A percentile compares a stretch with the other conserved stretches of the same genome.
Evolutionary conservation across 2,113 vertebrate species (phyloP).

Genomic region (Semicossyphus pulcher): DNA sequence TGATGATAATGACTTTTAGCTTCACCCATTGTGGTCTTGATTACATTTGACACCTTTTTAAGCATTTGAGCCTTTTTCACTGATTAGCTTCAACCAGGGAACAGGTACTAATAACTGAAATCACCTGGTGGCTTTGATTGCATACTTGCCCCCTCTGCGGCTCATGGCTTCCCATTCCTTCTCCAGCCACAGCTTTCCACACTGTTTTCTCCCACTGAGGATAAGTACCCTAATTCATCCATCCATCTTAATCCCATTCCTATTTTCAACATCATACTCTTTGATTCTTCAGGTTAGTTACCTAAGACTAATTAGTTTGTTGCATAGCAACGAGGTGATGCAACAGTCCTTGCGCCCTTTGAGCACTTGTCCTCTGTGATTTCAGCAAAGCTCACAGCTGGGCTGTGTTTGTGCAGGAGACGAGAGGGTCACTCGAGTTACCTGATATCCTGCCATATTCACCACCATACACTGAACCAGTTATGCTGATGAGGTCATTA

Average conservation of each 20-base stretch:
- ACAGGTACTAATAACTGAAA: slow-evolving; percentile 28
- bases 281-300: slow-evolving; percentile 37
- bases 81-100: slow-evolving; percentile 24
- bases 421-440: not conserved
- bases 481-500: slow-evolving; percentile 55
- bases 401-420: slow-evolving; percentile 27
- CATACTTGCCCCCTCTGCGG: not conserved
- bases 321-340: slow-evolving; percentile 59
- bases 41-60: slow-evolving; percentile 11
- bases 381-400: slow-evolving; percentile 27
- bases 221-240: not conserved
- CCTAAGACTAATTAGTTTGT: slow-evolving; percentile 51
- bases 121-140: slow-evolving; percentile 22
- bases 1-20: slow-evolving; percentile 44
- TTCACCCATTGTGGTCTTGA: slow-evolving; percentile 20
- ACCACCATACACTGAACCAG: slow-evolving; percentile 24
- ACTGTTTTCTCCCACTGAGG: not conserved
- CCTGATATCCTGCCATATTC: slow-evolving; percentile 8
- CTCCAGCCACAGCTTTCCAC: not conserved
- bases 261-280: not conserved
- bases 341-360: slow-evolving; percentile 16
- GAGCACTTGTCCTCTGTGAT: slow-evolving; percentile 18
- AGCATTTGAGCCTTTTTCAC: not conserved
- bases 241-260: not conserved
- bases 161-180: not conserved